Conservation (phyloP, 1,140 invertebrate genomes). For the Acromyrmex heyeri region DNA sequence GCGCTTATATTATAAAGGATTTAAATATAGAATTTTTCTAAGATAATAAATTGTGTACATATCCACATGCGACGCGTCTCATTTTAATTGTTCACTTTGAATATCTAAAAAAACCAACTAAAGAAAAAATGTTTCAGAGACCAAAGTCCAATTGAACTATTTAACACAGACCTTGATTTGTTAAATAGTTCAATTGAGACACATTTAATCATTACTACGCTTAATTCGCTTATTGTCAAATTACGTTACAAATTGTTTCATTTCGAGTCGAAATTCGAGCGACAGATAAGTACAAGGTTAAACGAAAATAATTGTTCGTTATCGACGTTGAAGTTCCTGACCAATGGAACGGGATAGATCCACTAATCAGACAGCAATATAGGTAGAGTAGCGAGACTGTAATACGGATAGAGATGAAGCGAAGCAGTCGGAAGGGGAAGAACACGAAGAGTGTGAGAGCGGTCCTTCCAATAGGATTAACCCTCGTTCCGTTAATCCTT, state of each 20-base stretch:
- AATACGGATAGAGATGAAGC: conserved; percentile 42
- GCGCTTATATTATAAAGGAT: no score
- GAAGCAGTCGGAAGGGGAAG: conserved; percentile 38
- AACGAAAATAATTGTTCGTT: conserved; percentile 80
- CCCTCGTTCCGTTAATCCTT: conserved; percentile 85
- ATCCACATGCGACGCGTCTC: no score
- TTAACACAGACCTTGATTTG: no score
- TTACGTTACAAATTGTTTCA: conserved; percentile 7
- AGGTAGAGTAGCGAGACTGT: conserved; percentile 46
- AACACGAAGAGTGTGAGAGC: conserved; percentile 75
- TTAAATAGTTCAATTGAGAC: background rate
- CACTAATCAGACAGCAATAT: conserved; percentile 73
- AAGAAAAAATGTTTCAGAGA: no score
- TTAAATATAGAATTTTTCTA: no score
- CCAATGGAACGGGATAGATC: conserved; percentile 51
- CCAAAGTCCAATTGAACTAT: no score
- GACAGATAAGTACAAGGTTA: conserved; percentile 25
- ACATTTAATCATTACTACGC: background rate
- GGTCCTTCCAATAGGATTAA: conserved; percentile 84
- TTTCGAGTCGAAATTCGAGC: conserved; percentile 15
- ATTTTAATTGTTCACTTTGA: no score
- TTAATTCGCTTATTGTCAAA: background rate
- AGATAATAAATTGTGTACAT: no score
- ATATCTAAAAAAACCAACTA: no score
- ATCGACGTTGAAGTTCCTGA: conserved; percentile 69